phyloP scores from a whole-genome alignment of 2,888 invertebrate genomes.

The Dryocosmus kuriphilus region DNA sequence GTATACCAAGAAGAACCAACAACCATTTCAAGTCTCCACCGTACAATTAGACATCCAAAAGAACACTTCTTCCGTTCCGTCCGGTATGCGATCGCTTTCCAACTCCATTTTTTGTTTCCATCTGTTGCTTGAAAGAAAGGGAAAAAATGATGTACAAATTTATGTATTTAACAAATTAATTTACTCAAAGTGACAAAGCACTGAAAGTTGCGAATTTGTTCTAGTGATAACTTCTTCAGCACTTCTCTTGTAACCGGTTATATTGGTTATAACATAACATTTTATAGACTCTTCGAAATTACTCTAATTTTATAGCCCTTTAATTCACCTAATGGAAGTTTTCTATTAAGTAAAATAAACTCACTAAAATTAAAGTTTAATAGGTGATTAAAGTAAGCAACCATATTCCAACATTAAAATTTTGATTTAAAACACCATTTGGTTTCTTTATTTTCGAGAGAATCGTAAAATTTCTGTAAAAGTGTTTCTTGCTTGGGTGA shows the following conservation, averaged over 20 bases:
- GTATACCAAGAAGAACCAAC: not conserved
- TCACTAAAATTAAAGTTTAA: not conserved
- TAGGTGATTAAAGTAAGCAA: no score
- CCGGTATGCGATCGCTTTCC: slow-evolving; percentile 25
- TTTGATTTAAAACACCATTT: not conserved
- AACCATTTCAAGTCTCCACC: slow-evolving; percentile 14
- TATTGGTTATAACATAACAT: not conserved
- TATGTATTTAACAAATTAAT: not conserved
- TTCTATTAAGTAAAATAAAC: not conserved
- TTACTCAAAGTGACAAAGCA: not conserved
- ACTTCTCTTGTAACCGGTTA: not conserved
- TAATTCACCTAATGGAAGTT: not conserved
- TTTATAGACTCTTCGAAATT: not conserved
- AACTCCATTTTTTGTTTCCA: slow-evolving; percentile 23
- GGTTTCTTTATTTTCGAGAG: not conserved
- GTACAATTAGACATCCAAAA: slow-evolving; percentile 28
- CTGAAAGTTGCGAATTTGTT: not conserved
- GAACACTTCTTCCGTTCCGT: slow-evolving; percentile 31
- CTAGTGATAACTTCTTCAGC: not conserved
- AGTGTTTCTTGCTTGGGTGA: not conserved
- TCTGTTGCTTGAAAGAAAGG: slow-evolving; percentile 1
- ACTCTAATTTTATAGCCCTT: not conserved
- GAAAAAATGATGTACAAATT: not conserved
- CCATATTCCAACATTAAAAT: not conserved
- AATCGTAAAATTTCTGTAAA: not conserved